Evolutionary conservation across 2,797 vertebrate species (phyloP).

Genomic region (Acropternis orthonyx): DNA sequence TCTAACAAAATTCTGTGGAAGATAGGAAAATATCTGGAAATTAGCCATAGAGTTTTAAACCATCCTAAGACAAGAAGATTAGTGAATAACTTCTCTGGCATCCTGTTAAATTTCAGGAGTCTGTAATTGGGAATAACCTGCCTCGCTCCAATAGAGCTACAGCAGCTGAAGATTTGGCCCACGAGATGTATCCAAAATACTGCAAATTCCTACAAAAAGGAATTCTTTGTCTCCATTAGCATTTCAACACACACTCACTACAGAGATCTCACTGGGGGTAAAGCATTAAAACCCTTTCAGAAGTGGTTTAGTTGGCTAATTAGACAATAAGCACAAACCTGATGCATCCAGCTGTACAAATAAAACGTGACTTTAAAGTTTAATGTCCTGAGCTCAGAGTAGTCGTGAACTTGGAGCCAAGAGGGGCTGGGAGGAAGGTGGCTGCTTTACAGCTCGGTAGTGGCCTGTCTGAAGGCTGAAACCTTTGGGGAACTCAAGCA

Average conservation of each 20-base stretch:
- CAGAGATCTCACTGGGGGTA: constrained; percentile 57
- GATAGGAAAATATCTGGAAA: constrained; percentile 1
- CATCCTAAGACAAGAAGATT: neutral
- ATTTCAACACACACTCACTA: constrained; percentile 53
- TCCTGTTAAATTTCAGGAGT: neutral
- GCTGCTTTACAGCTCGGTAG: constrained; percentile 9
- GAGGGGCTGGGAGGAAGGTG: constrained; percentile 41
- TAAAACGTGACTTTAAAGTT: constrained; percentile 64
- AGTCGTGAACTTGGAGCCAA: constrained; percentile 45
- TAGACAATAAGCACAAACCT: constrained; percentile 59
- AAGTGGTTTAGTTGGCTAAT: constrained; percentile 58
- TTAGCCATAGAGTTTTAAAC: neutral
- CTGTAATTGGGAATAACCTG: neutral
- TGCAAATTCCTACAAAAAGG: constrained; percentile 45
- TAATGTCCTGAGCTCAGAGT: constrained; percentile 20
- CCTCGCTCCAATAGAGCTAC: neutral
- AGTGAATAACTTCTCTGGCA: neutral
- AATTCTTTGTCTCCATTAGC: constrained; percentile 55
- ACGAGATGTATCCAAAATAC: neutral
- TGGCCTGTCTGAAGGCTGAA: constrained; percentile 52
- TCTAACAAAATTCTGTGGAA: neutral
- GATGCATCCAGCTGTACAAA: constrained; percentile 68
- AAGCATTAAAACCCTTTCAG: constrained; percentile 51
- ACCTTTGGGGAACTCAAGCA: constrained; percentile 41
- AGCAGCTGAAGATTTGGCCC: constrained; percentile 27